Evolutionary conservation across 1,140 invertebrate species (phyloP).

Genomic region (Lineus longissimus): DNA sequence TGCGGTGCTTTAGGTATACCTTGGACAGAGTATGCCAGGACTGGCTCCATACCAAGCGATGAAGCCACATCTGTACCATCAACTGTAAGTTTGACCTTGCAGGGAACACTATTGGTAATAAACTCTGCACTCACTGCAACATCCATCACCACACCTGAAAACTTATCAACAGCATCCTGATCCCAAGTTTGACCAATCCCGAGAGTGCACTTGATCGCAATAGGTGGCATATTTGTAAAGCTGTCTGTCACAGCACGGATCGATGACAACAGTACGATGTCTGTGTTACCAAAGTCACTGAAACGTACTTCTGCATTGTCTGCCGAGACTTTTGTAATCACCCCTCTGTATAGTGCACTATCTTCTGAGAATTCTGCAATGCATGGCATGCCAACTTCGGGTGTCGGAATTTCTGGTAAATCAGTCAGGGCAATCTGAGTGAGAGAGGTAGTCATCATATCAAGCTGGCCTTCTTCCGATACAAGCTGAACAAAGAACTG

Average conservation of each 20-base stretch:
- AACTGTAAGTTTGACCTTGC: not conserved
- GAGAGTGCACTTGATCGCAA: conserved; percentile 35
- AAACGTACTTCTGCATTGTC: conserved; percentile 62
- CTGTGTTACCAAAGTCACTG: conserved; percentile 59
- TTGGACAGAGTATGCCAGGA: not conserved
- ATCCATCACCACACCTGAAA: conserved; percentile 29
- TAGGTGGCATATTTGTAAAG: conserved; percentile 23
- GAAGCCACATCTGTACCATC: not conserved
- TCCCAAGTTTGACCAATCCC: conserved; percentile 27
- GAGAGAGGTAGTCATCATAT: not conserved
- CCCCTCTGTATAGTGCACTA: conserved; percentile 73
- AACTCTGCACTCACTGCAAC: conserved; percentile 33
- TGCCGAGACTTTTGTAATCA: conserved; percentile 64
- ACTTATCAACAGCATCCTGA: conserved; percentile 26
- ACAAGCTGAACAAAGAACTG: conserved; percentile 12
- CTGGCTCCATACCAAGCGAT: not conserved
- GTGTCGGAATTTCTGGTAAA: not conserved
- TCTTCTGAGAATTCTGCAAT: conserved; percentile 70
- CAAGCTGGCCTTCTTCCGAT: not conserved
- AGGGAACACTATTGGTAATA: conserved; percentile 16
- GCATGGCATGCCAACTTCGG: conserved; percentile 60
- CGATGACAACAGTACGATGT: conserved; percentile 17
- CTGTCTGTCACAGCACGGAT: conserved; percentile 23
- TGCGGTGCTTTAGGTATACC: not conserved
- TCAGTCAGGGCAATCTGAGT: not conserved